Evolutionary conservation across 2,797 vertebrate genomes (phyloP), one percentile per base, ranked within the genome.

Genomic region (Columba guinea): DNA sequence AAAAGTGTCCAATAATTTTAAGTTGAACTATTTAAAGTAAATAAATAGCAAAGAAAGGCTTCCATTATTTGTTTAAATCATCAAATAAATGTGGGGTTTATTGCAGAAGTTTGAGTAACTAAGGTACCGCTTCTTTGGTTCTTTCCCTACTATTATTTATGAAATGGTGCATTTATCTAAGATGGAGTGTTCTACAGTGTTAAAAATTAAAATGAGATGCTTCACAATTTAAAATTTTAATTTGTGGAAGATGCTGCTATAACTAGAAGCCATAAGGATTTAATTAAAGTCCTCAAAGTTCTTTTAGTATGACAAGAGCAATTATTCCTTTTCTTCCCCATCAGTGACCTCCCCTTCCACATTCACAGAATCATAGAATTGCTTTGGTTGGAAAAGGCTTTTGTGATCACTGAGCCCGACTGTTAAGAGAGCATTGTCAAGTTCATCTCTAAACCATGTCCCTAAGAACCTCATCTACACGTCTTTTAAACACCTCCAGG

Each of bases 221-320:
- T 78, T 87, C 19, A 87, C 78, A 89, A 96, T 87, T 95, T 90
- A 95, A 95, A 94, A 93, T 83, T 74, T 94, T 89, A 89, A 91
- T 68, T 74, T 58, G 39, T 58, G 59, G 60, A 87, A 87, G 75
- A 90, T 71, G 78, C 64, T 92, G 62, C 60, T 93, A 17, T 82
- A 95, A 84, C 74, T 65, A 68, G 86, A 93, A 95, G 67, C 82
- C 59, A 90, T 53, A 49, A 52, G 74, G 52, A 89, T 87, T 95
- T 93, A 92, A 90, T 92, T 55, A 87, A 89, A 85, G 53, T 53
- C 53, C 46, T 77, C 71, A 48, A 91, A 92, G 35, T 77, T 84
- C 86, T 91, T 80, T 83, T 44, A 85, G 20, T 11, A 70, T 75
- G 87, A 89, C 49, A 93, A 89, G 8, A 90, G 73, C 28, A 90